Conservation (phyloP, 1,140 invertebrate species). For the Musca vetustissima region DNA sequence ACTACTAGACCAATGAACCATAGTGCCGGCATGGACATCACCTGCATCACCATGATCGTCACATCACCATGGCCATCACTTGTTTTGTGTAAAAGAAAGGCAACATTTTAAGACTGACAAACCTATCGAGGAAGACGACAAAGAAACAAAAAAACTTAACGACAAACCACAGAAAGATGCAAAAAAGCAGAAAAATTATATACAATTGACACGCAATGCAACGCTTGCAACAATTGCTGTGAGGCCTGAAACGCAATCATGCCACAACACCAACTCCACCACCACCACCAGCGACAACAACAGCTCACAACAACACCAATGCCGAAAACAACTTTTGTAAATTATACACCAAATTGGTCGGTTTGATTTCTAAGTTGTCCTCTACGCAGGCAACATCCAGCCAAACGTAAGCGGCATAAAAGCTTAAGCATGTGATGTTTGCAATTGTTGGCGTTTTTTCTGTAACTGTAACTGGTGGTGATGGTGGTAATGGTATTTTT, state of each 20-base stretch:
- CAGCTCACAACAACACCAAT: background rate
- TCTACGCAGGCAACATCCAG: too few species aligned
- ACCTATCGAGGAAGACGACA: too few species aligned
- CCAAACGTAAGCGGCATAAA: background rate
- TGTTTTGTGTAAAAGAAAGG: background rate
- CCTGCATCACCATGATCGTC: background rate
- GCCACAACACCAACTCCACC: background rate
- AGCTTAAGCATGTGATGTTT: conserved; percentile 18
- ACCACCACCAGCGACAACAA: background rate
- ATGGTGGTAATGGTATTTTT: too few species aligned
- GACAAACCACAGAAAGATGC: background rate
- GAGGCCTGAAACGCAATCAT: background rate
- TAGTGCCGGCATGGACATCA: background rate
- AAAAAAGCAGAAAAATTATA: conserved; percentile 20
- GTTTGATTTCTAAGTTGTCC: too few species aligned
- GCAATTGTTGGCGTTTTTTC: too few species aligned
- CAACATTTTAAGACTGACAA: conserved; percentile 4
- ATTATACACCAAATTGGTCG: too few species aligned
- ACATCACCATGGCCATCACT: background rate
- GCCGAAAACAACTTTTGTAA: too few species aligned
- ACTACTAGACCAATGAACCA: too few species aligned
- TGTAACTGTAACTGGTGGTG: too few species aligned
- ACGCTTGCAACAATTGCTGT: conserved; percentile 10
- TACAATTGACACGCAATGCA: conserved; percentile 21
- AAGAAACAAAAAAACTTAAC: background rate